Base-by-base conservation (phyloP, 2,113 vertebrate species). In the Octodon degus region DNA sequence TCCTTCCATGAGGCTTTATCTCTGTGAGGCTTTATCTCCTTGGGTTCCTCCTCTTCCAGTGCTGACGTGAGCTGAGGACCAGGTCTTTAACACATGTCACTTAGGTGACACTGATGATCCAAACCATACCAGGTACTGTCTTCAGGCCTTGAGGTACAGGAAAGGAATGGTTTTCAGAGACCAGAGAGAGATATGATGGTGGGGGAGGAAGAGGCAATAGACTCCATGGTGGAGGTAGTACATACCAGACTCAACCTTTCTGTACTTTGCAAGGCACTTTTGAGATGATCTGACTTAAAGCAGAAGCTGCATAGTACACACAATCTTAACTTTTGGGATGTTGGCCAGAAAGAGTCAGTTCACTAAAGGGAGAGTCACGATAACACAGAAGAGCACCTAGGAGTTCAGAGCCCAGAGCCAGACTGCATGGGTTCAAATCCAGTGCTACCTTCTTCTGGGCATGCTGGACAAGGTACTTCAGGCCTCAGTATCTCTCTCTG, bases 181-280 rank as follows among this genome's bases (percentile, higher is more conserved):
- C 55, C 27, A n/a, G 84, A 70, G 11, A 50, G 37, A 55, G 34
- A 17, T 13, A 47, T 7, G 30, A 7, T 6, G 14, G 5, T 1
- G 47, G 43, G 19, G 10, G 1, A 24, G 11, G 17, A 40, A 34
- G 1, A 3, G 34, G 19, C 2, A 2, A 25, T 12, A 70, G 9
- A 17, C 3, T 22, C 47, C 2, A 5, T 12, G 19, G 25, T 3
- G 8, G 3, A 65, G 53, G 16, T 10, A 9, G n/a, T 25, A 58
- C 84, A 87, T 22, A n/a, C 10, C 63, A 94, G 37, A 13, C 27
- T 9, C 86, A 12, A 5, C 34, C 58, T 65, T 58, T 67, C 90
- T n/a, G 60, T 77, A 1, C 7, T 32, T 50, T 32, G 25, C 25
- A 24, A 60, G 80, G 2, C 50, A 53, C 34, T 77, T 93, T 74